phyloP scores from a whole-genome alignment of 1,140 invertebrate genomes.

The Galendromus occidentalis region DNA sequence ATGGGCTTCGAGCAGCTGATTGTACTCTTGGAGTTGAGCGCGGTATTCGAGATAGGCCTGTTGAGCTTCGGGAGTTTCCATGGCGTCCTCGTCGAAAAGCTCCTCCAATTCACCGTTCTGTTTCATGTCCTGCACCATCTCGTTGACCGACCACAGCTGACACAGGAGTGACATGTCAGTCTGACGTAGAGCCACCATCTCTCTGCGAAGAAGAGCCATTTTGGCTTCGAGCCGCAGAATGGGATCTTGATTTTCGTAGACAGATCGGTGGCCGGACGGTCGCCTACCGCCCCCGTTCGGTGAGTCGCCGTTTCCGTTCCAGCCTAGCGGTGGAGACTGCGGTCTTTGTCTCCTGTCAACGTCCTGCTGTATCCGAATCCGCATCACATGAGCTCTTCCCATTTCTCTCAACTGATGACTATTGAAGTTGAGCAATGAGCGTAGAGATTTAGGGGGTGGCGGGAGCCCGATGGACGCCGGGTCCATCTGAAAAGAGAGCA shows the following conservation, averaged over 20 bases:
- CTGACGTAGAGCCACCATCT: background rate
- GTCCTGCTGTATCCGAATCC: background rate
- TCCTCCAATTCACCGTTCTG: background rate
- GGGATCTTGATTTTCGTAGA: conserved; percentile 5
- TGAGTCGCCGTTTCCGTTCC: background rate
- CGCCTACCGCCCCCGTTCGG: background rate
- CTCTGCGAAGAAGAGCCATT: background rate
- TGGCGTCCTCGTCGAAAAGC: background rate
- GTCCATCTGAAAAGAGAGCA: background rate
- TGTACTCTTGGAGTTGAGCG: background rate
- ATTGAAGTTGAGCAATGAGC: background rate
- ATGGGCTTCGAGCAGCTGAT: background rate
- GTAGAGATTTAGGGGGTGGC: background rate
- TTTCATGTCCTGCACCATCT: conserved; percentile 6
- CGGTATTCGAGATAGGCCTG: conserved; percentile 5
- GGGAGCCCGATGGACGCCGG: background rate
- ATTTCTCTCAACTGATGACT: background rate
- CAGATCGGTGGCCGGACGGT: background rate
- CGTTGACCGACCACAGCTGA: conserved; percentile 2
- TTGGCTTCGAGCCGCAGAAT: background rate
- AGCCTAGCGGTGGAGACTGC: background rate
- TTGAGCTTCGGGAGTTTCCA: background rate
- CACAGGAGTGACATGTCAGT: conserved; percentile 1
- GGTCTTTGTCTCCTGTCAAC: too few relatives aligned
- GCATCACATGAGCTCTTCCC: conserved; percentile 4